Base-by-base conservation (phyloP, 2,888 invertebrate species). In the Carterocephalus palaemon region DNA sequence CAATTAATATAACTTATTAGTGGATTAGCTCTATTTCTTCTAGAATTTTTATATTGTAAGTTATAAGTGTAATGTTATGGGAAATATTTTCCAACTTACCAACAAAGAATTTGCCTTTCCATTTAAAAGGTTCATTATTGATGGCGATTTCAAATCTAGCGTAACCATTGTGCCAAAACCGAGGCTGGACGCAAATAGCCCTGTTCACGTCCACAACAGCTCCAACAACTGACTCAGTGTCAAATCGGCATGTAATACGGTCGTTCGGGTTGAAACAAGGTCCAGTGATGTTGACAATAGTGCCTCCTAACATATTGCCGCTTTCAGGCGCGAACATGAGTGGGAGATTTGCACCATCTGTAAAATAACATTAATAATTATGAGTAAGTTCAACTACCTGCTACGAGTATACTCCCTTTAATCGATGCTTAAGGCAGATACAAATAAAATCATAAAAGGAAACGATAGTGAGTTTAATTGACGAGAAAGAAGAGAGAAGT, bases 281-380 rank as follows among this genome's bases (percentile, higher is more conserved):
- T 0, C 98, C 99, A 0, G 98, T 97, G 47, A 99, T 95, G 69
- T 98, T 98, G 23, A 99, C 96, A 40, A 98, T 92, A 0, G 96
- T 95, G 1, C 99, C 99, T 2, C 99, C 99, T 54, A 98, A 88
- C 98, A 99, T 98, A 72, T 96, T 97, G 2, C 97, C 98, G 66
- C 95, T 96, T 75, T 98, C 97, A 0, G 98, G 98, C 0, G 97
- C 96, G 63, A 96, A 96, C 59, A 94, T 91, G 39, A 97, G 75
- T 0, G 93, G 93, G 46, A 96, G 88, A 70, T 93, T 91, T 0
- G 95, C 92, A 9, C 93, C 94, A 62, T 94, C 95, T 95, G 55
- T 20, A 50, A 55, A 42, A 46, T 34, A 19, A 31, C 8, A 19
- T n/a, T n/a, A n/a, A n/a, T n/a, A n/a, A n/a, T n/a, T n/a, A n/a